Base-by-base conservation (phyloP, 1,140 invertebrate genomes). In the Oscheius sp. region DNA sequence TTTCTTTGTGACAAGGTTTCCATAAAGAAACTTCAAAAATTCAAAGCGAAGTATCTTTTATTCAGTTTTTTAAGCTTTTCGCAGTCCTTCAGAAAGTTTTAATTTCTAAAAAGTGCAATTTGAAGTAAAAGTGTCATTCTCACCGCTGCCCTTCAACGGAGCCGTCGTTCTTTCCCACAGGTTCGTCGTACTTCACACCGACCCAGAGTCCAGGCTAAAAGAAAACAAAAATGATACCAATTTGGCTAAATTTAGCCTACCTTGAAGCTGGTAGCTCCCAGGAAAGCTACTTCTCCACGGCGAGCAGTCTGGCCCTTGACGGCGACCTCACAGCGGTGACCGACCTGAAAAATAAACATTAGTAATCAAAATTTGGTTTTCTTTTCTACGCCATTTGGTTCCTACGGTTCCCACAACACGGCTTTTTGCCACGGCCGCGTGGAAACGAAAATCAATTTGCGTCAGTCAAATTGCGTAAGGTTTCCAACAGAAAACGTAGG, bases 101-200 rank as follows among this genome's bases (percentile, higher is more conserved):
- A 0, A 45, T 45, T 23, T 45, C 18, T 18, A 18, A 45, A 45
- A 45, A 45, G 42, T 45, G 42, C 18, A 18, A 15, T 18, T 15
- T 23, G 42, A 45, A 15, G 23, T 45, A 45, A 45, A 45, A 45
- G 23, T 18, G 0, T 23, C 42, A 45, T 45, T 18, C 26, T 29
- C 35, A 95, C 36, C 91, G 88, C 28, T 90, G 90, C 34, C 94
- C 94, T 62, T 91, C 91, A 42, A 97, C 94, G 20, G 93, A 93
- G 28, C 95, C 95, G 87, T 97, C 94, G 85, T 97, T 97, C 88
- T 97, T 97, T 90, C 95, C 95, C 80, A 92, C 91, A 31, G 93
- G 89, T 77, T 95, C 91, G 85, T 97, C 94, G 68, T 97, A 89
- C 32, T 94, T 94, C 64, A 98, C 91, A 49, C 95, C 95, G 79